Evolutionary conservation across 2,113 vertebrate genomes (phyloP).

Genomic region (Larimichthys polyactis): DNA sequence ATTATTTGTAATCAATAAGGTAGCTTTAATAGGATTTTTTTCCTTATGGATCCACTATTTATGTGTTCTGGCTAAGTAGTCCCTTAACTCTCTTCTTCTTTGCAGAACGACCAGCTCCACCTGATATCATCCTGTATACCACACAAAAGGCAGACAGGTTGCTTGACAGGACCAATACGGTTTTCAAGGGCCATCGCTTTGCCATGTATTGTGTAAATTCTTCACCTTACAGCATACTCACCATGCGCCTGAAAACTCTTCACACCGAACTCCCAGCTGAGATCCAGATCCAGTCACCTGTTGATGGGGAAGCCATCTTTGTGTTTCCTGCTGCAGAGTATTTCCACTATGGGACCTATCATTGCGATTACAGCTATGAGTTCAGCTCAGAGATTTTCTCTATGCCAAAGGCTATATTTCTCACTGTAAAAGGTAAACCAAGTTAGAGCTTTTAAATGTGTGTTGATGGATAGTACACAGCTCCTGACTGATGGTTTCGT

Average conservation of each 20-base stretch:
- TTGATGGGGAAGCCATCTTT: neutral
- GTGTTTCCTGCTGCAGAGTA: conserved; percentile 19
- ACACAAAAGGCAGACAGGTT: no score
- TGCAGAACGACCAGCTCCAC: neutral
- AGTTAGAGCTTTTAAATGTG: no score
- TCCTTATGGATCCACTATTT: neutral
- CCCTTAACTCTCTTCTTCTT: neutral
- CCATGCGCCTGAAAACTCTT: neutral
- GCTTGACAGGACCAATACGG: no score
- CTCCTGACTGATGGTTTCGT: no score
- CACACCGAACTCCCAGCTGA: rapidly evolving
- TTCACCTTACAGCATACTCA: neutral
- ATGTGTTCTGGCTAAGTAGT: neutral
- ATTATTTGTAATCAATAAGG: no score
- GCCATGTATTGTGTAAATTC: neutral
- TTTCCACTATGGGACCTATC: neutral
- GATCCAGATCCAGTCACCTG: neutral
- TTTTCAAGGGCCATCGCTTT: conserved; percentile 7
- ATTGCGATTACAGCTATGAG: conserved; percentile 16
- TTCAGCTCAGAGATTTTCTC: neutral
- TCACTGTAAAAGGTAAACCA: conserved; percentile 11
- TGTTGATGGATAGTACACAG: no score
- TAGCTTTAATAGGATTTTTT: no score
- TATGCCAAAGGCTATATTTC: rapidly evolving
- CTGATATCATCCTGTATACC: neutral